Percentiles rank a stretch among this genome's conserved stretches.
phyloP scores from a whole-genome alignment of 2,113 vertebrate genomes.

The Malurus cyaneus region DNA sequence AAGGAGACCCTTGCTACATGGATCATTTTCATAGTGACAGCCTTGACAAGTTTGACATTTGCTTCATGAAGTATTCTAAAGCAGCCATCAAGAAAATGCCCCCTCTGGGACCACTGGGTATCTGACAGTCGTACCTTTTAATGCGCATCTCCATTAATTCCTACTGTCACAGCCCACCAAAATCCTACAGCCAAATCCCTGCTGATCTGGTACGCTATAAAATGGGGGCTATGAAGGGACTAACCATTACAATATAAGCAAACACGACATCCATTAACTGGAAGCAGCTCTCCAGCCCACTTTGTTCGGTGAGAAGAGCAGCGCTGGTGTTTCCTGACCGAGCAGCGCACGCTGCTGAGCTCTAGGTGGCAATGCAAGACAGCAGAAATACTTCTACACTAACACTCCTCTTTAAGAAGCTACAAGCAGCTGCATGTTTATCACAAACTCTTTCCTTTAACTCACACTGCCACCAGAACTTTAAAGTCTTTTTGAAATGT shows the following conservation, averaged over 20 bases:
- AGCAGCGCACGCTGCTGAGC: neutral
- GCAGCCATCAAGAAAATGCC: conserved; percentile 74
- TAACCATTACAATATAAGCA: conserved; percentile 4
- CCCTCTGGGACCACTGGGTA: conserved; percentile 67
- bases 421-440: conserved; percentile 60
- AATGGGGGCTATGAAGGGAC: neutral
- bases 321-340: neutral
- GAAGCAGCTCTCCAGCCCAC: neutral
- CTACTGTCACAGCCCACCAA: conserved; percentile 38
- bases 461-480: conserved; percentile 22
- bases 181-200: neutral
- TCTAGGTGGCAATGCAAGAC: conserved; percentile 67
- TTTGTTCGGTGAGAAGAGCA: neutral
- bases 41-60: conserved; percentile 84
- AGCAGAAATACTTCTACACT: neutral
- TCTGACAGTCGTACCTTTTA: conserved; percentile 75
- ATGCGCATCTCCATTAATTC: conserved; percentile 72
- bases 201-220: neutral
- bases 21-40: conserved; percentile 81
- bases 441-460: conserved; percentile 26
- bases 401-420: neutral
- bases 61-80: conserved; percentile 71
- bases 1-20: conserved; percentile 75
- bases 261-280: conserved; percentile 36
- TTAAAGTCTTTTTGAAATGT: conserved; percentile 42